A percentile compares a stretch with the other conserved stretches of the same genome.
Evolutionary conservation across 2,888 invertebrate genomes (phyloP).

Genomic region (Leptothorax acervorum): DNA sequence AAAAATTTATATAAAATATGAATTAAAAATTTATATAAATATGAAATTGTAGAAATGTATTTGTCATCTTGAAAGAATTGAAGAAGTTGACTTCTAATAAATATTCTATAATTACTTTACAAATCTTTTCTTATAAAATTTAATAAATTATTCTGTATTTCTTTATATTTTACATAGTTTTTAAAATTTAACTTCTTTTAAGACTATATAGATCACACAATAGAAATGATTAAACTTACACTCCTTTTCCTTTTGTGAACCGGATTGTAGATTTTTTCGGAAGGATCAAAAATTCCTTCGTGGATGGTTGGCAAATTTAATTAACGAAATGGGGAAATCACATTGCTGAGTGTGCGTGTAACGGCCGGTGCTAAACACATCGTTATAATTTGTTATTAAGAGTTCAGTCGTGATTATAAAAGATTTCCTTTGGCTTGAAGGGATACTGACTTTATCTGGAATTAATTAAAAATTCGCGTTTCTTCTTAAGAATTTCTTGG

Average conservation of each 20-base stretch:
- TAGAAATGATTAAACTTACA: constrained; percentile 10
- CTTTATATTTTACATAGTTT: neutral
- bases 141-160: neutral
- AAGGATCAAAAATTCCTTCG: neutral
- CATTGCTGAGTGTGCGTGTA: neutral
- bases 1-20: constrained; percentile 2
- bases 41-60: neutral
- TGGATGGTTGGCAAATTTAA: neutral
- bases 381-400: constrained; percentile 16
- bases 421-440: constrained; percentile 1
- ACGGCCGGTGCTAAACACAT: neutral
- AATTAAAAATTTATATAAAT: constrained; percentile 14
- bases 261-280: neutral
- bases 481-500: constrained; percentile 26
- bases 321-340: constrained; percentile 6
- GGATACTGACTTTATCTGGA: constrained; percentile 33
- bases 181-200: neutral
- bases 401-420: constrained; percentile 29
- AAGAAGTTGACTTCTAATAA: neutral
- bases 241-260: neutral
- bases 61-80: neutral
- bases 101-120: neutral
- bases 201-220: neutral
- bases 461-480: constrained; percentile 39
- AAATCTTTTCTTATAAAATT: neutral